Base-by-base conservation (phyloP, 2,888 invertebrate genomes). In the Netelia inedita region DNA sequence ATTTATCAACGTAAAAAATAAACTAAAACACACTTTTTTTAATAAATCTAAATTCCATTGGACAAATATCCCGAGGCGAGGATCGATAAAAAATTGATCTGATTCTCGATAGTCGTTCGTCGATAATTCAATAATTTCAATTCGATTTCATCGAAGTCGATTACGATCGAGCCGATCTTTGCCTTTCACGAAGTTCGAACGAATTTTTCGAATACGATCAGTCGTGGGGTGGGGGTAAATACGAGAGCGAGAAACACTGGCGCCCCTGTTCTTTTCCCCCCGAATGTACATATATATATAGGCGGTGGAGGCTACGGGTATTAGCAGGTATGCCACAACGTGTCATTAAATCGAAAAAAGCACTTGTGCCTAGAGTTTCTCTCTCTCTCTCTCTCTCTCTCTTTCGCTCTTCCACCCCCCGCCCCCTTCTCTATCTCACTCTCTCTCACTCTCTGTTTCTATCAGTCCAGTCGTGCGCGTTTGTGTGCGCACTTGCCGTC, bases 271-370 rank as follows among this genome's bases (percentile, higher is more conserved):
- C 50, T 63, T 43, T 28, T 57, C 28, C 57, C 53, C 55, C 43
- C 71, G 50, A 21, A 1, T 41, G 2, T 11, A 23, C 3, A 19
- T 9, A 28, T 23, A 61, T 61, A 1, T 35, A 35, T 57, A 19
- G 9, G 65, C n/a, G 55, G 65, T 23, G 81, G 76, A 85, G 80
- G 76, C 68, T 73, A 66, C 65, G 75, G 80, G 61, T 80, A 72
- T 71, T 80, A 80, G 79, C 72, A 73, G 76, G 80, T 84, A 83
- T 65, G 68, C 41, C 78, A 57, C 87, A 91, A 91, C 90, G 90
- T 92, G 90, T 91, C 92, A 92, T 93, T 92, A 92, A 92, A 91
- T 92, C 92, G 92, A 91, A 82, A 78, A 85, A 92, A 89, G 89
- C 90, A 91, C 91, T 91, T 91, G 91, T 88, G 89, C 90, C 90